Base-by-base conservation (phyloP, 2,888 invertebrate genomes). In the Acleris emargana region DNA sequence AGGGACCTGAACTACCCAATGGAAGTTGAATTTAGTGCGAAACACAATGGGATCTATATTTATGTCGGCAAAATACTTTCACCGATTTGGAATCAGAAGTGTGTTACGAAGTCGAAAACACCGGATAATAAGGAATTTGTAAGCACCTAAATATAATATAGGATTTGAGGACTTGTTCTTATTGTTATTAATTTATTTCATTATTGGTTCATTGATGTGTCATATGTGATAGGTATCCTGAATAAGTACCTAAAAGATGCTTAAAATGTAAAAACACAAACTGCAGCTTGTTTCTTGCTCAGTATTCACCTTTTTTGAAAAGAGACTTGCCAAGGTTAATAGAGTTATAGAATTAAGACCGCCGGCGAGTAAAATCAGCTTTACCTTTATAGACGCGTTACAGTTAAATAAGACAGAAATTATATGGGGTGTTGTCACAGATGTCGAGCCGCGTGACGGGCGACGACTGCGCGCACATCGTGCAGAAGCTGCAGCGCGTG, bases 1-100 rank as follows among this genome's bases (percentile, higher is more conserved):
- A 79, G 84, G 76, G 83, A 93, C 69, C 76, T 88, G 59, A 81
- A 85, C 79, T 83, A 84, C 73, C 84, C 88, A 52, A 69, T 92
- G 74, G 89, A 91, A 81, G 73, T 89, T 71, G 94, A 91, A 76
- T 93, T 86, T 70, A 93, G 91, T 0, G 95, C 97, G 0, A 98
- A 98, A 82, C 99, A 99, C 82, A 97, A 98, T 80, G 98, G 98
- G 0, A 93, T 99, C 9, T 99, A 98, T 87, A 94, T 98, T 50
- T 98, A 97, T 81, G 95, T 99, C 16, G 95, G 97, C 22, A 94
- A 99, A 73, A 96, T 99, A 73, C 89, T 99, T 18, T 93, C 97
- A 38, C 97, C 97, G 0, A 94, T 99, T 69, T 99, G 99, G 99
- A 96, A 95, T 74, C 89, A 95, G 71, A 94, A 95, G 82, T 96